Evolutionary conservation across 2,797 vertebrate genomes (phyloP).

Genomic region (Brotula barbata): DNA sequence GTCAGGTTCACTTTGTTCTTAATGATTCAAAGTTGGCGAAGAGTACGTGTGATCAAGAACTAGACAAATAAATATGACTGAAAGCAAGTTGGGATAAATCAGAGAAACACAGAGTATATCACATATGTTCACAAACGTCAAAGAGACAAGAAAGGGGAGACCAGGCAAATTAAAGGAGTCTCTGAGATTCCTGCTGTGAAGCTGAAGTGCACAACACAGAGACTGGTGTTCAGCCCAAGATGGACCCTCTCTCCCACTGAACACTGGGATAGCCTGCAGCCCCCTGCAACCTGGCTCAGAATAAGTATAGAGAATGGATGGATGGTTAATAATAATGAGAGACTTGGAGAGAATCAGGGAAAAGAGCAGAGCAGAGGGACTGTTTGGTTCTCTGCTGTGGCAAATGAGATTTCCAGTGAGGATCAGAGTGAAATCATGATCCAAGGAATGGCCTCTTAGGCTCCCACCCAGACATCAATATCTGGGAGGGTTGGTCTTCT

Average conservation of each 20-base stretch:
- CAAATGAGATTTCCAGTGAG: slow-evolving; percentile 64
- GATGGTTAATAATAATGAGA: slow-evolving; percentile 6
- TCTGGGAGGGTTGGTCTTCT: slow-evolving; percentile 48
- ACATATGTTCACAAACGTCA: neutral
- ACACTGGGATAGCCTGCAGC: no score
- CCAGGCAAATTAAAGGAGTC: no score
- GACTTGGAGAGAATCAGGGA: slow-evolving; percentile 17
- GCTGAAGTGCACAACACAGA: no score
- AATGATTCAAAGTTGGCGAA: slow-evolving; percentile 5
- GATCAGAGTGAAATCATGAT: slow-evolving; percentile 60
- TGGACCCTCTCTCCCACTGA: no score
- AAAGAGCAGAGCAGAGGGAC: neutral
- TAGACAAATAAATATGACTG: slow-evolving; percentile 4
- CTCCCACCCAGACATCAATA: slow-evolving; percentile 66
- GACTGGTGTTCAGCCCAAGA: no score
- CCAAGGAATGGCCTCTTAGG: slow-evolving; percentile 58
- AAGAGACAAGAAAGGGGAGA: no score
- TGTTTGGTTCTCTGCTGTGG: slow-evolving; percentile 37
- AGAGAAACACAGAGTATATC: neutral
- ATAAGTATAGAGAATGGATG: no score
- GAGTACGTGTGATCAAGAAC: slow-evolving; percentile 25
- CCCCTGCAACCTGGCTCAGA: no score
- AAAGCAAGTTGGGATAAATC: neutral
- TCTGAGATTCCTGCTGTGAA: neutral
- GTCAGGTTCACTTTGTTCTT: slow-evolving; percentile 5